Conservation (phyloP, 1,140 invertebrate species). For the Lepidurus apus region DNA sequence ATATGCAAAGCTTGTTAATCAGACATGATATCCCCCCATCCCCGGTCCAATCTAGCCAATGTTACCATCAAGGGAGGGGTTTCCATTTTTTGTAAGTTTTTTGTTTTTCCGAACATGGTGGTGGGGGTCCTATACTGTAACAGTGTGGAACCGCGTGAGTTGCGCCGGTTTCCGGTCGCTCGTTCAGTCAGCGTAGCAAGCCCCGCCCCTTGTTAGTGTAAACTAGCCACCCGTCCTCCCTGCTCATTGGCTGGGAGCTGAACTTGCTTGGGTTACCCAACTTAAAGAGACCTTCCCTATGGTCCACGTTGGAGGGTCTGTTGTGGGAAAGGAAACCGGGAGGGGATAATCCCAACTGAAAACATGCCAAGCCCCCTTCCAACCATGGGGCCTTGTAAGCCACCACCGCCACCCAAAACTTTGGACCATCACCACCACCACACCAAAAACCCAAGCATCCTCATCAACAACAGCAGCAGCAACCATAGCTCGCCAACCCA, state of each 20-base stretch:
- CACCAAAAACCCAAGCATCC: slow-evolving; percentile 10
- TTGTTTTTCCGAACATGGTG: background rate
- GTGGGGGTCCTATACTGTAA: background rate
- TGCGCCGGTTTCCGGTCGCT: slow-evolving; percentile 2
- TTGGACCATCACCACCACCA: background rate
- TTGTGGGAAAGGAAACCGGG: background rate
- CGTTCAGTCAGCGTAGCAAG: background rate
- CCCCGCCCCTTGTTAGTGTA: background rate
- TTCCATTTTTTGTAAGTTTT: background rate
- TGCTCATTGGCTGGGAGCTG: background rate
- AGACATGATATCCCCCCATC: background rate
- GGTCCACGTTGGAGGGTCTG: background rate
- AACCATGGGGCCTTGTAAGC: too few species aligned
- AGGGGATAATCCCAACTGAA: background rate
- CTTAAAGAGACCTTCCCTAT: background rate
- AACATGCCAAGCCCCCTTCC: background rate
- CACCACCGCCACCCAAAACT: too few species aligned
- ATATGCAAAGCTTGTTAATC: background rate
- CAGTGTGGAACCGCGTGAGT: background rate
- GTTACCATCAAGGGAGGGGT: background rate
- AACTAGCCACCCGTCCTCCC: background rate
- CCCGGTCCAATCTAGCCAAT: background rate
- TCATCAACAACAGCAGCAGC: slow-evolving; percentile 14
- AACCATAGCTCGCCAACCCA: slow-evolving; percentile 12
- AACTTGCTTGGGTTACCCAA: background rate